A percentile compares a stretch with the other conserved stretches of the same genome.
Conservation (phyloP, 1,140 invertebrate genomes). For the Diuraphis noxia region DNA sequence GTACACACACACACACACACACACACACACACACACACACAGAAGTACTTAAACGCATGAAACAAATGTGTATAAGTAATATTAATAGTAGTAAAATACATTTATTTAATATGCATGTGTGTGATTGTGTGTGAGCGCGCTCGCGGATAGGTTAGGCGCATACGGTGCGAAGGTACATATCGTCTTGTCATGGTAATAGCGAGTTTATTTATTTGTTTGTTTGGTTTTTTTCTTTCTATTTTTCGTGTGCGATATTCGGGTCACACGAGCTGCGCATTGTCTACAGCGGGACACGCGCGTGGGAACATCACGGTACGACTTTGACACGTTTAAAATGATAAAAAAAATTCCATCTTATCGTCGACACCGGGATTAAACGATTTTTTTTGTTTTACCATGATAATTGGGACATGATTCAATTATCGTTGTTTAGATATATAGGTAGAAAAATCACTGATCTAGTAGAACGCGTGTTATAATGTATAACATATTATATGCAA, state of each 20-base stretch:
- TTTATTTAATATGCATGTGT: not conserved
- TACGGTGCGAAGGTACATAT: not conserved
- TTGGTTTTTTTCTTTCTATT: conserved; percentile 27
- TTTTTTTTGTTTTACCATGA: not conserved
- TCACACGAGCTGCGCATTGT: conserved; percentile 44
- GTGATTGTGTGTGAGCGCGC: not conserved
- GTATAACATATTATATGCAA: not conserved
- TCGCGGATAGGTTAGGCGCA: not conserved
- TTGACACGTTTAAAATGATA: conserved; percentile 35
- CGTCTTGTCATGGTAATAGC: conserved; percentile 22
- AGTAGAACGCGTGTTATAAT: not conserved
- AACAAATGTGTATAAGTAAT: not conserved
- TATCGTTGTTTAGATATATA: not conserved
- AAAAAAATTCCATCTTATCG: not conserved
- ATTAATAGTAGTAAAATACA: not conserved
- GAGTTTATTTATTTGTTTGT: not conserved
- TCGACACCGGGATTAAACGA: not conserved
- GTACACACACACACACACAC: not conserved
- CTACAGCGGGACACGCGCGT: not conserved
- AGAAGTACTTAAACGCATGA: not conserved
- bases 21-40: not conserved
- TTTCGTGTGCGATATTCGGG: conserved; percentile 39
- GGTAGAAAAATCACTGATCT: not conserved
- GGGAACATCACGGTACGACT: conserved; percentile 39
- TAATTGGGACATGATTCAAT: not conserved